Conservation (phyloP, 2,113 vertebrate species). For the Lampris megalopsis region DNA sequence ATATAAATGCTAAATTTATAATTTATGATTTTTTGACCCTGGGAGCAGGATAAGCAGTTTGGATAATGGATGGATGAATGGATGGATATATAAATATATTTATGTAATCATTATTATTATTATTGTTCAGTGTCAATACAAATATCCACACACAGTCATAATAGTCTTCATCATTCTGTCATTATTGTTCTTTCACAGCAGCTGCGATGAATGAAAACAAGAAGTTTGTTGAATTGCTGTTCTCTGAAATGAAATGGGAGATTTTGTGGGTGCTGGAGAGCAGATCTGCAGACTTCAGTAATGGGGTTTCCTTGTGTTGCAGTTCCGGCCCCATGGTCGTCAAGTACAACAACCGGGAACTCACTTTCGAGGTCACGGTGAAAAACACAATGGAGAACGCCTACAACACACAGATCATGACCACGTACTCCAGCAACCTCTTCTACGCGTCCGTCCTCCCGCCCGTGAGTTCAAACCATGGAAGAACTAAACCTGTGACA, state of each 20-base stretch:
- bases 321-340: constrained; percentile 85
- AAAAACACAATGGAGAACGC: constrained; percentile 90
- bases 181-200: not conserved
- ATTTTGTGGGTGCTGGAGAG: not conserved
- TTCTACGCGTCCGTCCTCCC: constrained; percentile 86
- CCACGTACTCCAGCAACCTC: constrained; percentile 86
- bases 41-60: too few relatives aligned
- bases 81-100: too few relatives aligned
- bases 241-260: not conserved
- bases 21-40: too few relatives aligned
- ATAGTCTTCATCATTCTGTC: too few relatives aligned
- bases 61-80: too few relatives aligned
- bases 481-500: not conserved
- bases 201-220: not conserved
- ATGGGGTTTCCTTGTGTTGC: constrained; percentile 62
- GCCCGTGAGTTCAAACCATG: constrained; percentile 76
- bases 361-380: constrained; percentile 84
- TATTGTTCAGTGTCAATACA: too few relatives aligned
- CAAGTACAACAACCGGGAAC: constrained; percentile 83
- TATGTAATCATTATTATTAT: too few relatives aligned
- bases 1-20: too few relatives aligned
- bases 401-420: constrained; percentile 87
- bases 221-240: not conserved
- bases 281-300: not conserved
- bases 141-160: too few relatives aligned